Evolutionary conservation across 2,797 vertebrate species (phyloP), one percentile per base, ranked within the genome.

Genomic region (Pelochelys cantorii): DNA sequence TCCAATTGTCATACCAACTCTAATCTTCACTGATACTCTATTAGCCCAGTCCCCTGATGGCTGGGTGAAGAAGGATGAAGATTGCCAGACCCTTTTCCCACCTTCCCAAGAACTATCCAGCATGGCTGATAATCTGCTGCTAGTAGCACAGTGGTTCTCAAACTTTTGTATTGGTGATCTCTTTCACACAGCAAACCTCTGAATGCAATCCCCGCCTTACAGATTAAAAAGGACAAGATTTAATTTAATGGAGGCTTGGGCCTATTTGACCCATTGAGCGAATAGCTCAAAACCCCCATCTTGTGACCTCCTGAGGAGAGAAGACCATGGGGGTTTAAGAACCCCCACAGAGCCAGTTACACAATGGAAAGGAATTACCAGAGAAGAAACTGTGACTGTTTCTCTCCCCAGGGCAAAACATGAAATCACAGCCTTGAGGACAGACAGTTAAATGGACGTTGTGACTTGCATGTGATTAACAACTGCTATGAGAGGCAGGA

Each of bases 391-490:
- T 20, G 9, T 37, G n/a, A 68, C 65, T 34, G n/a, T 17, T 5
- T 37, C 18, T 34, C 18, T 34, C 65, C n/a, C n/a, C 65, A 37
- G n/a, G 65, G n/a, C n/a, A 34, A 37, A 22, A 42, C 42, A 52
- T 75, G 74, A 75, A 68, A 18, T 22, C 20, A 74, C 3, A 74
- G 37, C 6, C 22, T 37, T 42, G 11, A 5, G 4, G 20, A 74
- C 71, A 23, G 11, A 37, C 42, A 74, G 20, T 12, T 93, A 90
- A 91, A 90, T 88, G 71, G 62, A 68, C 92, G 94, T 90, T 81
- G 79, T 90, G 92, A 93, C 96, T 96, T 96, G 88, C 88, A 6
- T 82, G 91, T 80, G 94, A 95, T 90, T 93, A 88, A 14, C 82
- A 78, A 82, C 93, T 93, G 87, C 91, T 91, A 27, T 80, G 84